Evolutionary conservation across 2,888 invertebrate species (phyloP).

Genomic region (Melieria omissa): DNA sequence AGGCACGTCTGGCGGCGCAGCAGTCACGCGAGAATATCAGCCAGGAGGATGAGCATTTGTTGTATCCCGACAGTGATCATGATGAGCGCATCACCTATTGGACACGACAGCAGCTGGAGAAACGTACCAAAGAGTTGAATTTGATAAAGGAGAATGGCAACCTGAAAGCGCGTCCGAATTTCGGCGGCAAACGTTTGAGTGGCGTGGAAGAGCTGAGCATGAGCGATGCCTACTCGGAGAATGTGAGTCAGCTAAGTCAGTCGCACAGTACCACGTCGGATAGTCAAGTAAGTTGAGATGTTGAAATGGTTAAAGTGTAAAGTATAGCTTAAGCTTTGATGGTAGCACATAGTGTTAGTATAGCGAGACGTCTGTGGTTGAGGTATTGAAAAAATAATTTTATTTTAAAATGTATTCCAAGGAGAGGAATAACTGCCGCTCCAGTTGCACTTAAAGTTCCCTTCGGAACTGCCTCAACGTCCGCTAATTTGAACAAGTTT

Average conservation of each 20-base stretch:
- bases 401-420: neutral
- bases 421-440: too few relatives aligned
- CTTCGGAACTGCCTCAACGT: too few relatives aligned
- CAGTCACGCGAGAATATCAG: conserved; percentile 62
- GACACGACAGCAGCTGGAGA: conserved; percentile 79
- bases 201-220: conserved; percentile 68
- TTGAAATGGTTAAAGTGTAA: too few relatives aligned
- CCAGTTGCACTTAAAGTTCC: too few relatives aligned
- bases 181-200: conserved; percentile 61
- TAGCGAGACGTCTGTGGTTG: too few relatives aligned
- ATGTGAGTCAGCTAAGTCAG: conserved; percentile 70
- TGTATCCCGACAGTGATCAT: conserved; percentile 59
- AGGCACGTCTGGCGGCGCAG: conserved; percentile 61
- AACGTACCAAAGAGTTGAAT: conserved; percentile 77
- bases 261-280: conserved; percentile 82
- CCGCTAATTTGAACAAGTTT: neutral
- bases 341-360: too few relatives aligned
- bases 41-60: conserved; percentile 59
- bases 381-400: neutral
- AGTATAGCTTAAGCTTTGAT: too few relatives aligned
- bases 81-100: conserved; percentile 69
- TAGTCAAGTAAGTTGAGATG: conserved; percentile 73
- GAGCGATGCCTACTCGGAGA: conserved; percentile 68
- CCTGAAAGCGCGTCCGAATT: conserved; percentile 54
- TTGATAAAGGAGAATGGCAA: conserved; percentile 68